These are phyloP conservation scores for Sylvilagus floridanus DNA, from an alignment of 2,797 vertebrate species.

Conservation along the genomic window DNA sequence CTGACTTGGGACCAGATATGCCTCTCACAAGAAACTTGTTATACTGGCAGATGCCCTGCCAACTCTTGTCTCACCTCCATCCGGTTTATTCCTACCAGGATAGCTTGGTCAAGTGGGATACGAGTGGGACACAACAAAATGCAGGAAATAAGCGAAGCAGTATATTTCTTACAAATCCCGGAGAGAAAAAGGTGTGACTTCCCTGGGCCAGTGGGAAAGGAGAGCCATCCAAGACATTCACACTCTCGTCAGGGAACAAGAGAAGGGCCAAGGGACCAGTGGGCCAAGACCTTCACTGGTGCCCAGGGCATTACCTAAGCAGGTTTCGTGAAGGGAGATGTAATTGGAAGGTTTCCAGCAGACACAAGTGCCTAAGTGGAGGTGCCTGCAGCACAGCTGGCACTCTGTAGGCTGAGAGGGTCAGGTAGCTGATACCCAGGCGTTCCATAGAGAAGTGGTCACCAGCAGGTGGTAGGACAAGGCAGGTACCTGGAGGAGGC, in stretches of 20 bases:
- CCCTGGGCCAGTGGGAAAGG: not conserved
- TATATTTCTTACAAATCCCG: not conserved
- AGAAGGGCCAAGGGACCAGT: not conserved
- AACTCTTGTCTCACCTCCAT: not conserved
- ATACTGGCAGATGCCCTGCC: not conserved
- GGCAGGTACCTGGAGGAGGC: not conserved
- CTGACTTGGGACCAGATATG: not conserved
- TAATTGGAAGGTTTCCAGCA: not conserved
- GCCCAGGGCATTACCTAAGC: not conserved
- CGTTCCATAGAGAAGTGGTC: not conserved
- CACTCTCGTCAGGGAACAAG: not conserved
- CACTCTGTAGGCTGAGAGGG: not conserved
- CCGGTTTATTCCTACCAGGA: not conserved
- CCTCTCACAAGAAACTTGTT: not conserved
- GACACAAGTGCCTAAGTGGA: not conserved
- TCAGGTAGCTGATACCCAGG: not conserved
- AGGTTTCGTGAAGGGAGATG: not conserved
- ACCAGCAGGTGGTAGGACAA: not conserved
- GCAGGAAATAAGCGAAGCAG: not conserved
- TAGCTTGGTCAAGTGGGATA: not conserved
- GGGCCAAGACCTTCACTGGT: not conserved
- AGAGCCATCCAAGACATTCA: accelerated
- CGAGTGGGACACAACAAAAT: not conserved
- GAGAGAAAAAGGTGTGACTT: not conserved
- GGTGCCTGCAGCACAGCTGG: not conserved